phyloP scores from a whole-genome alignment of 2,113 vertebrate species.

The Toxotes chatareus region DNA sequence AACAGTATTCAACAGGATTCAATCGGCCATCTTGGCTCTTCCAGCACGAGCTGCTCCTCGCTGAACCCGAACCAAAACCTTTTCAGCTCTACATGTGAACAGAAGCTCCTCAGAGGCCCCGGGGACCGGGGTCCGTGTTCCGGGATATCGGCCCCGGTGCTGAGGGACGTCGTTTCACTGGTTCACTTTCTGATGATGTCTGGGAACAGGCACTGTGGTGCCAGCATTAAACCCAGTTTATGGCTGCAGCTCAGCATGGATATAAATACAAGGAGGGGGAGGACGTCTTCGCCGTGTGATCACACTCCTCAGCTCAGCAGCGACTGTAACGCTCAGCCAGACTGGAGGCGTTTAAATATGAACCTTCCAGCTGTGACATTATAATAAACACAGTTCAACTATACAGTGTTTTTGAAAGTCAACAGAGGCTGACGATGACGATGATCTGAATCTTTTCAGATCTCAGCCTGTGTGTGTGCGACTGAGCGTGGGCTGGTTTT shows the following conservation, averaged over 20 bases:
- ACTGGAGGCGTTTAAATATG: conserved; percentile 23
- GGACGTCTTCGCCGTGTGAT: conserved; percentile 26
- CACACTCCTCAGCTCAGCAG: conserved; percentile 14
- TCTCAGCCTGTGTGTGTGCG: no score
- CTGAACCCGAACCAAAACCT: not conserved
- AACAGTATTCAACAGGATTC: not conserved
- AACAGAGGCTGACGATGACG: no score
- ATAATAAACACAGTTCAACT: not conserved
- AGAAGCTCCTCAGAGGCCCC: conserved; percentile 15
- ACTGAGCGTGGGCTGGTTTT: no score
- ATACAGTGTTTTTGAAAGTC: no score
- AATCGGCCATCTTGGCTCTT: not conserved
- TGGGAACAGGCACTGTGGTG: not conserved
- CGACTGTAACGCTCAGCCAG: not conserved
- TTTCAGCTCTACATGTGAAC: conserved; percentile 5
- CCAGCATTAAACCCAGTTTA: conserved; percentile 4
- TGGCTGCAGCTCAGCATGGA: not conserved
- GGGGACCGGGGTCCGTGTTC: not conserved
- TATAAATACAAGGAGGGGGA: conserved; percentile 29
- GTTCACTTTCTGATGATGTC: not conserved
- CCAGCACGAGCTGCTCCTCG: not conserved
- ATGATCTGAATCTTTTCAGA: not conserved
- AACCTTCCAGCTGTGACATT: conserved; percentile 9
- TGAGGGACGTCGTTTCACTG: not conserved
- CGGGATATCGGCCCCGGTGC: not conserved